These are phyloP conservation scores for Apodemia zela DNA, from an alignment of 2,888 invertebrate species.

Conservation along the genomic window DNA sequence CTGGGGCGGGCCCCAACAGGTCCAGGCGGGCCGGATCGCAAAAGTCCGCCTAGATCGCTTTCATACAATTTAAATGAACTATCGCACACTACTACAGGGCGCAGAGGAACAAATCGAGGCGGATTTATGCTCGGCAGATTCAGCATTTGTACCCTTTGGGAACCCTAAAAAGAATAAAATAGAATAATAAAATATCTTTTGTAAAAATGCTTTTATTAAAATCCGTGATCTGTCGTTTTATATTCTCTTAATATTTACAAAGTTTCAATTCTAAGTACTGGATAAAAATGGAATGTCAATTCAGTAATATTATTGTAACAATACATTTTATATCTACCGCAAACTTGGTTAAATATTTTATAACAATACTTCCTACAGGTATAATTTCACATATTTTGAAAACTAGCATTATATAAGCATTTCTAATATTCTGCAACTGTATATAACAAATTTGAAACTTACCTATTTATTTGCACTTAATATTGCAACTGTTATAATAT, in stretches of 20 bases:
- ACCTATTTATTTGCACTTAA: neutral
- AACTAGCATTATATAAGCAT: slow-evolving; percentile 3
- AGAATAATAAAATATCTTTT: slow-evolving; percentile 15
- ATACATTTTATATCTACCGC: slow-evolving; percentile 11
- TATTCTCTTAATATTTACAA: slow-evolving; percentile 66
- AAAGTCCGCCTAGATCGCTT: too few species aligned
- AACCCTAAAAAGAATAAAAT: neutral
- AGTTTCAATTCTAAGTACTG: slow-evolving; percentile 64
- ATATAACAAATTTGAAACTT: neutral
- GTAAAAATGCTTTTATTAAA: slow-evolving; percentile 70
- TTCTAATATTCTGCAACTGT: neutral
- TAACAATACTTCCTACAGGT: slow-evolving; percentile 3
- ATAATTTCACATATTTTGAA: neutral
- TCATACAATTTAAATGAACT: too few species aligned
- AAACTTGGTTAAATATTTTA: slow-evolving; percentile 13
- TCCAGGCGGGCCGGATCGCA: too few species aligned
- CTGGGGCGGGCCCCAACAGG: too few species aligned
- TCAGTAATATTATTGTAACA: slow-evolving; percentile 25
- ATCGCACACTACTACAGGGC: too few species aligned
- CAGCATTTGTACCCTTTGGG: too few species aligned
- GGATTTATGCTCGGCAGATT: too few species aligned
- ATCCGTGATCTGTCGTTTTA: slow-evolving; percentile 61
- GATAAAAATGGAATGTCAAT: slow-evolving; percentile 42
- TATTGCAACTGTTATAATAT: too few species aligned
- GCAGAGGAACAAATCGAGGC: too few species aligned